Base-by-base conservation (phyloP, 1,140 invertebrate genomes). In the Drosophila repleta region DNA sequence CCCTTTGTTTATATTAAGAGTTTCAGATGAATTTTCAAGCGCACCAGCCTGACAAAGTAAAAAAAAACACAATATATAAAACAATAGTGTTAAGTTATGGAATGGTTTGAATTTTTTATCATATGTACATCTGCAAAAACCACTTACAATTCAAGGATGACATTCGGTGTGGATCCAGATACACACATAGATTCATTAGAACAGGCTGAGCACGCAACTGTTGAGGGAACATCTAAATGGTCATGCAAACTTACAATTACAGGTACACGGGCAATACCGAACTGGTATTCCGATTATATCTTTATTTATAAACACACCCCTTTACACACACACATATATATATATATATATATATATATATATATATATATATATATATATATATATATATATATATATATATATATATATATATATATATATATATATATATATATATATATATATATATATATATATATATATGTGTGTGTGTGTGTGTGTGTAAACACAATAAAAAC, bases 171-270 rank as follows among this genome's bases (percentile, higher is more conserved):
- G 94, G 97, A 99, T 94, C 97, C 98, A 93, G 98, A 99, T 94
- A 98, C 97, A 93, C 98, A 99, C 95, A 97, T 98, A 94, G 98
- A 99, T 94, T 97, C 97, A 93, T 96, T 99, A 93, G 98, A 99
- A 94, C 96, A 98, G 93, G 98, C 98, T 83, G 98, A 99, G 94
- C 95, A 96, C 93, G 96, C 96, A 93, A 98, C 99, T 93, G 96
- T 99, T 92, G 99, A 99, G 94, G 99, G 99, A 93, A 99, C 98
- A 90, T 99, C 98, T 92, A 99, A 99, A 94, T 99, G 98, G 98
- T 99, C 98, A 93, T 99, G 98, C 95, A 99, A 99, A 96, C 98
- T 99, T 94, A 97, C 97, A 92, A 97, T 98, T 92, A 98, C 97
- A 97, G 97, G 97, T 98, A 94, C 92, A 92, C 76, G 56, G 53